A percentile compares a stretch with the other conserved stretches of the same genome.
These are phyloP conservation scores for Tribolium castaneum DNA, from an alignment of 1,140 invertebrate genomes.

Conservation along the genomic window DNA sequence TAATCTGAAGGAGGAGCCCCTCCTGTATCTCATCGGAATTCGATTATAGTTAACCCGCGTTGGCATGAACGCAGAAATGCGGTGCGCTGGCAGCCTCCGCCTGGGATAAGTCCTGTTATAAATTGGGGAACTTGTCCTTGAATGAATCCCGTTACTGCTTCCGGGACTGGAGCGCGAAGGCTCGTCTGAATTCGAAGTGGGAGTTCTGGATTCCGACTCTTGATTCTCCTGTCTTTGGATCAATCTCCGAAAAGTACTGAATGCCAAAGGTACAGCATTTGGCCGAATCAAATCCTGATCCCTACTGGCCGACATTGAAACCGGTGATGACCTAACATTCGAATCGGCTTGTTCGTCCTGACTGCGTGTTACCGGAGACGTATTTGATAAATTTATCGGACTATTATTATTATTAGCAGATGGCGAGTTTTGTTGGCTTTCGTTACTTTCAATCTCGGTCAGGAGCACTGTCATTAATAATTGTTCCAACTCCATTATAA, in stretches of 20 bases:
- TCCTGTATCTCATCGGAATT: slow-evolving; percentile 27
- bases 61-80: slow-evolving; percentile 59
- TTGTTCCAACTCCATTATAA: slow-evolving; percentile 50
- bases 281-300: slow-evolving; percentile 34
- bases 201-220: background rate
- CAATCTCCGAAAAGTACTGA: background rate
- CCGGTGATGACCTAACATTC: slow-evolving; percentile 1
- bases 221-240: background rate
- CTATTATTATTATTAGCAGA: slow-evolving; percentile 8
- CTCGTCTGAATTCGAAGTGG: slow-evolving; percentile 4
- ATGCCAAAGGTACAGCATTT: background rate
- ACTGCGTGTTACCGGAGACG: background rate
- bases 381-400: background rate
- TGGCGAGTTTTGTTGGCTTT: slow-evolving; percentile 20
- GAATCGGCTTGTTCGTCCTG: background rate
- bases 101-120: slow-evolving; percentile 34
- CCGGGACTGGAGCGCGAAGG: background rate
- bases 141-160: background rate
- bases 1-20: slow-evolving; percentile 1
- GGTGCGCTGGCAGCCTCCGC: slow-evolving; percentile 55
- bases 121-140: slow-evolving; percentile 24
- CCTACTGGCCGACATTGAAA: slow-evolving; percentile 12
- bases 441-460: slow-evolving; percentile 49
- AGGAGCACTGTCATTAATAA: slow-evolving; percentile 47
- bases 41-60: slow-evolving; percentile 55